A percentile compares a stretch with the other conserved stretches of the same genome.
phyloP scores from a whole-genome alignment of 1,140 invertebrate species.

The Drosophila nasuta region DNA sequence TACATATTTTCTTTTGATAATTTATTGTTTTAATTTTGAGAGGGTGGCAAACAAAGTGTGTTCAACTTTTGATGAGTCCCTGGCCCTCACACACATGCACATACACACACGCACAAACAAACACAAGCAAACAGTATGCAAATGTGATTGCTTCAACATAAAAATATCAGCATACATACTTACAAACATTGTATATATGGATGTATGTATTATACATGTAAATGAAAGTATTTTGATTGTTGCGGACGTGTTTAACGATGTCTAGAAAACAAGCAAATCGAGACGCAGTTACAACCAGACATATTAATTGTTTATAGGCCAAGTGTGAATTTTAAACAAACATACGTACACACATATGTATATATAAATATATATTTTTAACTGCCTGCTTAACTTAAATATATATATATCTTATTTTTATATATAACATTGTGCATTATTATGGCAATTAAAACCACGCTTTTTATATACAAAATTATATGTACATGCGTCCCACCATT shows the following conservation, averaged over 20 bases:
- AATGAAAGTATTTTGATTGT: slow-evolving; percentile 40
- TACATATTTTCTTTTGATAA: slow-evolving; percentile 60
- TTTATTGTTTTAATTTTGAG: slow-evolving; percentile 75
- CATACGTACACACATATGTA: slow-evolving; percentile 16
- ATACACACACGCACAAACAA: slow-evolving; percentile 20
- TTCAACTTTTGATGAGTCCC: slow-evolving; percentile 39
- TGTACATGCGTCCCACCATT: slow-evolving; percentile 36
- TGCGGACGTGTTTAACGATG: slow-evolving; percentile 24
- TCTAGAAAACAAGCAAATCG: slow-evolving; percentile 24
- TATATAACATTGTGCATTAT: slow-evolving; percentile 74
- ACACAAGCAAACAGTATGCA: slow-evolving; percentile 1
- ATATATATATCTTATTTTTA: slow-evolving; percentile 54
- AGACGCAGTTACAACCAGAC: slow-evolving; percentile 57
- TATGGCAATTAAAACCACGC: slow-evolving; percentile 73
- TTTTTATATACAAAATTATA: slow-evolving; percentile 49
- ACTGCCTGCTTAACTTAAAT: slow-evolving; percentile 67
- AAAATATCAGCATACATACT: background rate
- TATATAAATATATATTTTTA: slow-evolving; percentile 45
- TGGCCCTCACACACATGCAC: slow-evolving; percentile 40
- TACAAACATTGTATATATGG: slow-evolving; percentile 4
- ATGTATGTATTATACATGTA: slow-evolving; percentile 13
- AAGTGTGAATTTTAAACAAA: slow-evolving; percentile 15
- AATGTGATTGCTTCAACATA: slow-evolving; percentile 23
- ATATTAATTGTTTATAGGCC: slow-evolving; percentile 36
- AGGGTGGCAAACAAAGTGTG: slow-evolving; percentile 57